Percentiles rank a stretch among this genome's conserved stretches.
Evolutionary conservation across 1,140 invertebrate species (phyloP).

Genomic region (Leptinotarsa defecta): DNA sequence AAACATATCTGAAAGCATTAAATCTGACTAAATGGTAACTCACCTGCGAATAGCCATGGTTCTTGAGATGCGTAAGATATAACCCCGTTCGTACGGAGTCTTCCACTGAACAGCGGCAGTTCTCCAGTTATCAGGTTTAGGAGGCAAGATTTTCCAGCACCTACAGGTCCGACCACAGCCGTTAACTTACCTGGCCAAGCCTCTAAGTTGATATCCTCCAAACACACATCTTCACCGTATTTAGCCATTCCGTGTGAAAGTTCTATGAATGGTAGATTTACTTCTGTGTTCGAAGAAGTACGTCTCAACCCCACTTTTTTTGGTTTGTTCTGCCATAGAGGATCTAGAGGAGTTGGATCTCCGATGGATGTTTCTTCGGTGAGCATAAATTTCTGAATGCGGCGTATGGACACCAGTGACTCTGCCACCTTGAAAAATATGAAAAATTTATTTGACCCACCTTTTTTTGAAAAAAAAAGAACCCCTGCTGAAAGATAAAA

Average conservation of each 20-base stretch:
- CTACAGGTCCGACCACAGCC: constrained; percentile 73
- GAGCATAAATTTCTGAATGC: constrained; percentile 71
- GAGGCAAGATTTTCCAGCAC: constrained; percentile 77
- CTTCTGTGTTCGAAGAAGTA: neutral
- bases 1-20: no score
- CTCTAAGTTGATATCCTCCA: constrained; percentile 67
- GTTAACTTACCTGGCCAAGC: constrained; percentile 65
- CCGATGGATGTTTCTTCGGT: constrained; percentile 63
- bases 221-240: constrained; percentile 61
- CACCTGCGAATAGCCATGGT: constrained; percentile 63
- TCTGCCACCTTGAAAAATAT: constrained; percentile 61
- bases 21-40: neutral
- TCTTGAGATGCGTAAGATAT: constrained; percentile 67
- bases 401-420: constrained; percentile 61
- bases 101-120: constrained; percentile 64
- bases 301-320: constrained; percentile 60
- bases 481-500: no score
- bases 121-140: constrained; percentile 80
- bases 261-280: constrained; percentile 46
- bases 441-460: no score
- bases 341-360: constrained; percentile 41
- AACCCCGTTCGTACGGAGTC: constrained; percentile 53
- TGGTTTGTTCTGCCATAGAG: constrained; percentile 57
- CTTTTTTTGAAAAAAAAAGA: no score
- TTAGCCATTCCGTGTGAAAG: constrained; percentile 63